These are phyloP conservation scores for Ahaetulla prasina DNA, from an alignment of 2,113 vertebrate genomes.

Conservation along the genomic window DNA sequence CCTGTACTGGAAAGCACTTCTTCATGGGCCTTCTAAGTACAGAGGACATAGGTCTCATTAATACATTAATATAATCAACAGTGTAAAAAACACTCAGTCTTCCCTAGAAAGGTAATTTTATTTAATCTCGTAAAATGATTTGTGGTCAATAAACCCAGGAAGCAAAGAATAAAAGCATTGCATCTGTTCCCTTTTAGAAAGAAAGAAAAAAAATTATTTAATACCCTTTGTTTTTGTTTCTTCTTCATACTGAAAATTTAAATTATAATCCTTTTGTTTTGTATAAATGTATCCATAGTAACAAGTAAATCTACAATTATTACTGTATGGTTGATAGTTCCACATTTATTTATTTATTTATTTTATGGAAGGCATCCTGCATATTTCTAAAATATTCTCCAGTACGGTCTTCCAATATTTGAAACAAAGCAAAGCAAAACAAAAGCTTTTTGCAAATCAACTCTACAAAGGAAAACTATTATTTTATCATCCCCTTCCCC, in stretches of 20 bases:
- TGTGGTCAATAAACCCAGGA: conserved; percentile 32
- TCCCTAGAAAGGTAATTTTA: neutral
- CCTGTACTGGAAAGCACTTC: neutral
- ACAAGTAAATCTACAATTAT: conserved; percentile 61
- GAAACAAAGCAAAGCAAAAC: neutral
- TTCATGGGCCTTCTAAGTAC: neutral
- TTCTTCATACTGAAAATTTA: conserved; percentile 49
- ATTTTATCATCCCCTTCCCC: neutral
- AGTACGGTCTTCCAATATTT: neutral
- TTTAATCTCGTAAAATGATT: conserved; percentile 14
- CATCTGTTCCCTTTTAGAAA: conserved; percentile 30
- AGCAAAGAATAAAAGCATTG: conserved; percentile 40
- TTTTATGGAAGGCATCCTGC: conserved; percentile 39
- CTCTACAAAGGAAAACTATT: neutral
- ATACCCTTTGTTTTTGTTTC: neutral
- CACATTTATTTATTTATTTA: no score
- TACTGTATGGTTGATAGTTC: conserved; percentile 50
- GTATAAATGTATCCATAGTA: conserved; percentile 61
- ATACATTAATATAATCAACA: conserved; percentile 12
- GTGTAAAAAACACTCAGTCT: conserved; percentile 19
- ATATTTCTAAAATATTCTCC: conserved; percentile 25
- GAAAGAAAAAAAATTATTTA: conserved; percentile 5
- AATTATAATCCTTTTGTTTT: conserved; percentile 61
- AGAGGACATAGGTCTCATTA: neutral
- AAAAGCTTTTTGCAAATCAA: conserved; percentile 33